Evolutionary conservation across 1,140 invertebrate species (phyloP).

Genomic region (Drosophila repletoides): DNA sequence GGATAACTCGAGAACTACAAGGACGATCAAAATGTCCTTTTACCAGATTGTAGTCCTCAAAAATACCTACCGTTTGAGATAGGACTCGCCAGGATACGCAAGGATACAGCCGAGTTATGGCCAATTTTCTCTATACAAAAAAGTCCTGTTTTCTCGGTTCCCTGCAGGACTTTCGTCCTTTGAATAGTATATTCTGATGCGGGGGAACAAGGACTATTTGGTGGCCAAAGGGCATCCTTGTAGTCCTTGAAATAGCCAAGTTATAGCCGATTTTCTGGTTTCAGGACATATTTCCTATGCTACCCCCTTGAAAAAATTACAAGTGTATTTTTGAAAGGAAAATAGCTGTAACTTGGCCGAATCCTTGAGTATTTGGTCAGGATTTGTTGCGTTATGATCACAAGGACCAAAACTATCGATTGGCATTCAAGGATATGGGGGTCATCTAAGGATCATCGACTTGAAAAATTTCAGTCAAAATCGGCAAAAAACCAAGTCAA

Average conservation of each 20-base stretch:
- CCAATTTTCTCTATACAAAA: neutral
- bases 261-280: neutral
- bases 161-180: constrained; percentile 4
- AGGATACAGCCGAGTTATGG: neutral
- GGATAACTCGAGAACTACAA: neutral
- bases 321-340: neutral
- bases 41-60: neutral
- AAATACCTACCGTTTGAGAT: neutral
- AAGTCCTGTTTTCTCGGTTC: neutral
- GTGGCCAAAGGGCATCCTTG: neutral
- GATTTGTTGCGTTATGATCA: too few species aligned
- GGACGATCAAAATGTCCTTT: constrained; percentile 4
- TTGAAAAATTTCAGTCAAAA: too few species aligned
- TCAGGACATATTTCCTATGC: neutral
- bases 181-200: too few species aligned
- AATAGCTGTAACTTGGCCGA: too few species aligned
- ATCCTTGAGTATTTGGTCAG: too few species aligned
- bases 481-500: too few species aligned
- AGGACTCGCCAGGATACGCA: neutral
- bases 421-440: too few species aligned
- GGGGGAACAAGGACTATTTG: neutral
- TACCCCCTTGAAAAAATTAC: neutral
- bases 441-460: too few species aligned
- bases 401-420: too few species aligned
- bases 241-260: neutral